phyloP scores from a whole-genome alignment of 1,140 invertebrate genomes.

The Rhyzopertha dominica region DNA sequence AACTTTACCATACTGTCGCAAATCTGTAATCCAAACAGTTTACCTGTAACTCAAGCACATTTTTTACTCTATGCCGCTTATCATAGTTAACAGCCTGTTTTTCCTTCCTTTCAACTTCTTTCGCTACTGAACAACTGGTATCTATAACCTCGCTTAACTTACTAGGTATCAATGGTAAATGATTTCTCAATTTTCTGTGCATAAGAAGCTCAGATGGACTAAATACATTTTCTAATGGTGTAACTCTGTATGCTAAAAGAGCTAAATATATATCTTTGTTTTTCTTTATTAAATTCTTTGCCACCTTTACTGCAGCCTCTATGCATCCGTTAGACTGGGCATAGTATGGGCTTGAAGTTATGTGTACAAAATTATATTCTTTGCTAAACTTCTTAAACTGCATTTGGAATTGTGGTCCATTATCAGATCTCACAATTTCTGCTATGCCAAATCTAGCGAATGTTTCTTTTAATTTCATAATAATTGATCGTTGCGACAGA shows the following conservation, averaged over 20 bases:
- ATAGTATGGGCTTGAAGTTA: slow-evolving; percentile 29
- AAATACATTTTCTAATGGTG: slow-evolving; percentile 31
- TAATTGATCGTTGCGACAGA: slow-evolving; percentile 20
- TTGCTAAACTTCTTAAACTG: slow-evolving; percentile 24
- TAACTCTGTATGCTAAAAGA: slow-evolving; percentile 30
- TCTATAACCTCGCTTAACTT: too few relatives aligned
- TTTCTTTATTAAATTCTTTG: slow-evolving; percentile 28
- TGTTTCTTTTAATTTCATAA: slow-evolving; percentile 19
- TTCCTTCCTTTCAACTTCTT: too few relatives aligned
- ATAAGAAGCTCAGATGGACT: slow-evolving; percentile 13
- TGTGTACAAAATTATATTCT: slow-evolving; percentile 24
- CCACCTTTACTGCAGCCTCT: slow-evolving; percentile 23
- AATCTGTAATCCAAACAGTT: too few relatives aligned
- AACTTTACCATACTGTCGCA: too few relatives aligned
- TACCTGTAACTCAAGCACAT: too few relatives aligned
- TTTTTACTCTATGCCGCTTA: too few relatives aligned
- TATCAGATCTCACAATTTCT: slow-evolving; percentile 20
- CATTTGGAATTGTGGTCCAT: slow-evolving; percentile 26
- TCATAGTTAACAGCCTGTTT: too few relatives aligned
- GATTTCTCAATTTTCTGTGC: too few relatives aligned
- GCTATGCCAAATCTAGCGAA: slow-evolving; percentile 30
- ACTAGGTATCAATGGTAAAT: slow-evolving; percentile 20
- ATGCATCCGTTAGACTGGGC: slow-evolving; percentile 15
- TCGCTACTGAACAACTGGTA: too few relatives aligned
- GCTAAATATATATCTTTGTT: slow-evolving; percentile 21